A percentile compares a stretch with the other conserved stretches of the same genome.
Evolutionary conservation across 2,797 vertebrate species (phyloP).

Genomic region (Iguana delicatissima): DNA sequence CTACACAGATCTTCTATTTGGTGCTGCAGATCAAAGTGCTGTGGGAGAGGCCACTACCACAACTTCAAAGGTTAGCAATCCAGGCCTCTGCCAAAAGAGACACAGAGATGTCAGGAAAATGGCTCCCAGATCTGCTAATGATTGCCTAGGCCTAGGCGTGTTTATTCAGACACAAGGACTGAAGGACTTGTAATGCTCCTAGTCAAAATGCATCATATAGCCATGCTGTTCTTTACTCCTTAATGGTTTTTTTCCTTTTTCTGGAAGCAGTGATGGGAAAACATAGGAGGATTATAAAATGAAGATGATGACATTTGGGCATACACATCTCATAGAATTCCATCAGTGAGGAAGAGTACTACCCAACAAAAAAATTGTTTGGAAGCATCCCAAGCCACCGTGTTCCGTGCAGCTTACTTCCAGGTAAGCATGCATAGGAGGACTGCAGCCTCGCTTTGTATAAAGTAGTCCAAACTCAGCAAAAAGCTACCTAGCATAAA

Average conservation of each 20-base stretch:
- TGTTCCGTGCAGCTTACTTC: neutral
- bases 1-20: neutral
- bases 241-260: neutral
- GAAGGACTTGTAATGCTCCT: neutral
- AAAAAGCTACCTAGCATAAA: neutral
- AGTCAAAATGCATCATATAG: neutral
- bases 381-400: neutral
- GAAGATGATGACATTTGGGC: neutral
- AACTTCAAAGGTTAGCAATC: neutral
- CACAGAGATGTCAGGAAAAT: too few species aligned
- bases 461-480: neutral
- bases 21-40: neutral
- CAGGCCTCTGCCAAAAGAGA: neutral
- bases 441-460: neutral
- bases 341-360: neutral
- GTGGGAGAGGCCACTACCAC: neutral
- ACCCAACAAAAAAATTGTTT: neutral
- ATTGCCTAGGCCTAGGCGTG: neutral
- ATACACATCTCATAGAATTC: too few species aligned
- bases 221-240: neutral
- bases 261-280: neutral
- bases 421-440: neutral
- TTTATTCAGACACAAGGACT: neutral
- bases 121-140: neutral
- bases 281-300: neutral